Evolutionary conservation across 2,113 vertebrate genomes (phyloP).

Genomic region (Phylloscopus whistleri): DNA sequence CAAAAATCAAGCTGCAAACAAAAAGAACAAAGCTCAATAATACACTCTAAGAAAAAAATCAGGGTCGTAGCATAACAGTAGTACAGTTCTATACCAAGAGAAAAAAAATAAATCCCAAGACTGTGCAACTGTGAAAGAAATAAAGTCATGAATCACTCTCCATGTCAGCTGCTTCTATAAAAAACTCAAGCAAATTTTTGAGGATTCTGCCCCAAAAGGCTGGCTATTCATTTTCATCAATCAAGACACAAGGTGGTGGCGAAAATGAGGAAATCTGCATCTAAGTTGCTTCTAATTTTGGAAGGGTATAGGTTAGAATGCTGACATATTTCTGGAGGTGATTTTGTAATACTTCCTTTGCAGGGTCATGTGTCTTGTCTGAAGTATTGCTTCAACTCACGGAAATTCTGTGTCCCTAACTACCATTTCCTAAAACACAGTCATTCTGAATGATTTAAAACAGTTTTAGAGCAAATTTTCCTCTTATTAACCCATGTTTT

Average conservation of each 20-base stretch:
- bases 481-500: background rate
- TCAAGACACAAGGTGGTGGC: background rate
- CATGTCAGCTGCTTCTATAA: background rate
- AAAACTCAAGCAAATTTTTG: background rate
- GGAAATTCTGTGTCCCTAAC: background rate
- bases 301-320: background rate
- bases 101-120: background rate
- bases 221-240: background rate
- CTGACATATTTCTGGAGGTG: background rate
- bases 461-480: background rate
- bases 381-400: background rate
- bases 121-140: background rate
- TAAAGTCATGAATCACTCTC: background rate
- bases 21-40: background rate
- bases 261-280: background rate
- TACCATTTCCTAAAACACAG: background rate
- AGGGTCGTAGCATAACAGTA: background rate
- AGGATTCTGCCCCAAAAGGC: background rate
- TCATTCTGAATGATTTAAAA: background rate
- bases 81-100: background rate
- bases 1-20: slow-evolving; percentile 89
- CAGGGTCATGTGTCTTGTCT: background rate
- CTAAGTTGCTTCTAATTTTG: background rate
- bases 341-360: background rate
- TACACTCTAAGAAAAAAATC: background rate